Conservation (phyloP, 2,888 invertebrate species). For the Aphodius granarius region DNA sequence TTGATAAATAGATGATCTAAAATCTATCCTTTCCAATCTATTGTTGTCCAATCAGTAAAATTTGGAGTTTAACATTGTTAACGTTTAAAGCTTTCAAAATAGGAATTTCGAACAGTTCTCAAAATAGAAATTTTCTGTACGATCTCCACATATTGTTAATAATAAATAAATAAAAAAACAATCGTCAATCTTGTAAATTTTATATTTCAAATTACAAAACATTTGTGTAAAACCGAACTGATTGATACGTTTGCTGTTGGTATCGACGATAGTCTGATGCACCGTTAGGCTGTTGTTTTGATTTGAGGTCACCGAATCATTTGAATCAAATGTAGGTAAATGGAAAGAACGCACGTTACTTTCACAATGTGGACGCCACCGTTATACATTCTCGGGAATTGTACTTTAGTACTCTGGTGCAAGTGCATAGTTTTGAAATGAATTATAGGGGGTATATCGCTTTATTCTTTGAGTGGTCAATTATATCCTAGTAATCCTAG, state of each 20-base stretch:
- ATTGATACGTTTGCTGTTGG: no score
- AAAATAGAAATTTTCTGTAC: constrained; percentile 4
- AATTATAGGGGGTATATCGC: no score
- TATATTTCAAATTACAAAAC: background rate
- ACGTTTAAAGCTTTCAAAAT: no score
- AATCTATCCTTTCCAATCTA: no score
- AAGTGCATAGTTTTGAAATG: no score
- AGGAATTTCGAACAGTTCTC: background rate
- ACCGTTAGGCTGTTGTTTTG: constrained; percentile 13
- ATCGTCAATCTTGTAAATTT: background rate
- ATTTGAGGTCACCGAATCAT: background rate
- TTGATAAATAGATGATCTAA: no score
- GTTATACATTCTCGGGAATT: constrained; percentile 12
- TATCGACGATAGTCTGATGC: background rate
- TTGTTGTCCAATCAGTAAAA: no score
- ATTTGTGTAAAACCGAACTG: background rate
- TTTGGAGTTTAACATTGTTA: no score
- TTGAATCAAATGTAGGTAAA: constrained; percentile 15
- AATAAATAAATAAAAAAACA: background rate
- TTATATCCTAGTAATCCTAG: no score
- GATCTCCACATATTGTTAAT: background rate
- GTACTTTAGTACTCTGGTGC: constrained; percentile 24
- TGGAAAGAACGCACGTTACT: constrained; percentile 14
- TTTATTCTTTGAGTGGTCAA: no score
- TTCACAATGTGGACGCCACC: constrained; percentile 13